Evolutionary conservation across 2,888 invertebrate genomes (phyloP), one percentile per base, ranked within the genome.

Genomic region (Eremobia ochroleuca): DNA sequence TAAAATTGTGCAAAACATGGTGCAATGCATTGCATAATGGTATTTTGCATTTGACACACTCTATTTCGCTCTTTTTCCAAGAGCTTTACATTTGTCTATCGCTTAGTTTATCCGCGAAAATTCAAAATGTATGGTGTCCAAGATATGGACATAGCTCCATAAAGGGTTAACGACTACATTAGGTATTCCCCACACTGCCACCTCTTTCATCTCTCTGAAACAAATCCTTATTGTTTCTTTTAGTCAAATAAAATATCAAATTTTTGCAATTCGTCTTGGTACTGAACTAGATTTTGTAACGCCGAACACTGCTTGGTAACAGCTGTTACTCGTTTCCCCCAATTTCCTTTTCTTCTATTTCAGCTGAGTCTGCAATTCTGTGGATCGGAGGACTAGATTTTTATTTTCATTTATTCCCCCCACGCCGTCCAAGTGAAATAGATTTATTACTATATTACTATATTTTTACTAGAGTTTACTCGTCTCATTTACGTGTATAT

Each of bases 271-370:
- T 13, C 13, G 2, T 40, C 31, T 77, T 37, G 3, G 5, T 28
- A 46, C 62, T 64, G 46, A 49, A 58, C 59, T 79, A 25, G 9
- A 61, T 18, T 73, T 37, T 46, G 1, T n/a, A n/a, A 75, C 1
- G 61, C 28, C 43, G 21, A n/a, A 34, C 6, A 40, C 18, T 21
- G 40, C 15, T 43, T 11, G 15, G 76, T 28, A 62, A 62, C 79
- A 77, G 58, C 58, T 82, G 83, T 21, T 76, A 58, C 77, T 15
- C 34, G 25, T 43, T 68, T 65, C 34, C 0, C 37, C 5, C 49
- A 58, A 77, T 64, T 58, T 58, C 15, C 49, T 71, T 78, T 83
- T 69, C n/a, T 43, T 25, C n/a, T 4, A 9, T 59, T 59, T n/a
- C 43, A 65, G 55, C 28, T 58, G 49, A 58, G 43, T 71, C 43